Base-by-base conservation (phyloP, 2,797 vertebrate species). In the Mormyrops boulengeri region DNA sequence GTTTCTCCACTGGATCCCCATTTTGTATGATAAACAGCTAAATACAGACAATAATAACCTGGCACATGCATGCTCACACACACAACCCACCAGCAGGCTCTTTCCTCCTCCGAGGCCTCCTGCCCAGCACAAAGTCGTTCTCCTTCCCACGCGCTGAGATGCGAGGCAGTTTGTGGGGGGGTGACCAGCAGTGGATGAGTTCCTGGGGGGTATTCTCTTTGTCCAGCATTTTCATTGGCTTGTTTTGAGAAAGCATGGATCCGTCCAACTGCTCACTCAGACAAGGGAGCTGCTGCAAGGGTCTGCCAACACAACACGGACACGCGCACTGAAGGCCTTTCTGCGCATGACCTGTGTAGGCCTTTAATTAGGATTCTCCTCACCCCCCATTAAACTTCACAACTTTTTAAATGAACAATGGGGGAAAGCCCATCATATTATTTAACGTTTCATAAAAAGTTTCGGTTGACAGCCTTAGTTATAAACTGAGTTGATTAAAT, bases 141-240 rank as follows among this genome's bases (percentile, higher is more conserved):
- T 96, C 96, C 44, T 95, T 98, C 0, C 95, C 97, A 90, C 93
- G 94, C n/a, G 50, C 12, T 77, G 88, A 9, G 47, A 91, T 88
- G 3, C 93, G 91, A 2, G 91, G 95, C 0, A 95, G 94, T 87
- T 98, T 98, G 41, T 92, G 94, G 0, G 93, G 94, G 0, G 96
- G 96, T 0, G 96, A 95, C 90, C 94, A 94, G 0, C 94, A 92
- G 80, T 95, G 94, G 1, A 97, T 95, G 49, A 96, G 92, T n/a
- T 97, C 97, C 34, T 96, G 94, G 0, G 97, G 97, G 0, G 96
- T 97, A 91, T 96, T 97, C 66, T 98, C 97, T 0, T 92, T 93
- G 87, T 95, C 96, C 89, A 94, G 92, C 2, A 95, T 95, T 0
- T 93, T 94, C 38, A 94, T 95, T 91, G 94, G 95, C 91, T 94